Percentiles rank a stretch among this genome's conserved stretches.
phyloP scores from a whole-genome alignment of 2,797 vertebrate genomes.

The Danio aesculapii region DNA sequence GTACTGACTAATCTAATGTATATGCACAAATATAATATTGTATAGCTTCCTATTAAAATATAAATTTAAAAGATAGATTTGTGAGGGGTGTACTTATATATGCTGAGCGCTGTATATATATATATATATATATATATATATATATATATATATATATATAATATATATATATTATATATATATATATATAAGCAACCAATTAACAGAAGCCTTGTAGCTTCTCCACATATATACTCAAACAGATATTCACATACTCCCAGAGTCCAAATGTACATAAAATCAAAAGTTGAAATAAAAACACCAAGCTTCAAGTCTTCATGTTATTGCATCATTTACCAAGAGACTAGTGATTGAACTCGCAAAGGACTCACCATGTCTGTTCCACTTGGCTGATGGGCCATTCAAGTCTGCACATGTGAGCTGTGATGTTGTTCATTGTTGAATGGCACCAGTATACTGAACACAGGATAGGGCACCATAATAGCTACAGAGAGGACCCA shows the following conservation, averaged over 20 bases:
- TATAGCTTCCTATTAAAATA: too few species aligned
- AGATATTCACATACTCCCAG: background rate
- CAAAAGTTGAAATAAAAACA: background rate
- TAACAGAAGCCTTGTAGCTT: too few species aligned
- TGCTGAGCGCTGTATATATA: too few species aligned
- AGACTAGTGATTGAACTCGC: too few species aligned
- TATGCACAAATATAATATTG: too few species aligned
- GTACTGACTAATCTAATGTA: too few species aligned
- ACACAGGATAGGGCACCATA: constrained; percentile 92
- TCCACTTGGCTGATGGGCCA: constrained; percentile 83
- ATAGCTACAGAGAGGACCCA: constrained; percentile 88
- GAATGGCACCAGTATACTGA: constrained; percentile 74
- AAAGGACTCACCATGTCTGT: constrained; percentile 85
- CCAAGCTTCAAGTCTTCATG: background rate
- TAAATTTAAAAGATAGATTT: too few species aligned
- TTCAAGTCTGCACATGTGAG: constrained; percentile 82
- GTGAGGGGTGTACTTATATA: too few species aligned
- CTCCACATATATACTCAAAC: background rate
- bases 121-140: too few species aligned
- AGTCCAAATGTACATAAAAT: background rate
- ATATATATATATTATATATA: too few species aligned
- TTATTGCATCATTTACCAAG: background rate
- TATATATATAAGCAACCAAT: too few species aligned
- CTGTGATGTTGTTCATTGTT: constrained; percentile 60
- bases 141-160: too few species aligned